Evolutionary conservation across 1,140 invertebrate genomes (phyloP), one percentile per base, ranked within the genome.

Genomic region (Phymastichus coffea): DNA sequence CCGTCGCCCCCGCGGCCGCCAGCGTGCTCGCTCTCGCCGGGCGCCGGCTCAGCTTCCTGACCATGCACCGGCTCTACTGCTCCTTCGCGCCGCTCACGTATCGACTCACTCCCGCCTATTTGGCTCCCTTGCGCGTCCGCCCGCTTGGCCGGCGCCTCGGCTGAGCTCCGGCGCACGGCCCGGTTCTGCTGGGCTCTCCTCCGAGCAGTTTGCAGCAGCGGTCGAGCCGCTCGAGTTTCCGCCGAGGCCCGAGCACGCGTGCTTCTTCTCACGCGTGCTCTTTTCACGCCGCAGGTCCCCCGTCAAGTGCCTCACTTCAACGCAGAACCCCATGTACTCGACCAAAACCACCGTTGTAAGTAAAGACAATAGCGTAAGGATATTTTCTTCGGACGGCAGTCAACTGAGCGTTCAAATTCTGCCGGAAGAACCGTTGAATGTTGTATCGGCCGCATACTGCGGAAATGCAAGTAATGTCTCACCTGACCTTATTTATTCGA

Each of bases 11-110:
- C 1, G 59, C 60, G 2, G 38, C 58, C 8, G 20, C 69, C 12
- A 63, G 51, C 2, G 40, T 58, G 9, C 38, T 71, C 1, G n/a
- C n/a, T n/a, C n/a, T n/a, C n/a, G n/a, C n/a, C n/a, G 63, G 60
- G 7, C 10, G 25, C 0, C 68, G 67, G 51, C 49, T 71, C 2
- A 46, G 28, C 19, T 71, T 57, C 49, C 66, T 68, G 30, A 61
- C 49, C 14, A 69, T 69, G 65, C 43, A 65, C 23, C 67, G 69
- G 46, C 22, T 67, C 0, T 71, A 68, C 22, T 54, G 30, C 12
- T 69, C 69, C 28, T 68, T 61, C 17, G 62, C 70, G 8, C 56
- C 66, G n/a, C 64, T 71, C 4, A 58, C 67, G 70, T 71, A 61
- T 38, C n/a, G 60, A n/a, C 28, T 6, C 28, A 12, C 28, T 33